Evolutionary conservation across 2,888 invertebrate genomes (phyloP).

Genomic region (Piscicola geometra): DNA sequence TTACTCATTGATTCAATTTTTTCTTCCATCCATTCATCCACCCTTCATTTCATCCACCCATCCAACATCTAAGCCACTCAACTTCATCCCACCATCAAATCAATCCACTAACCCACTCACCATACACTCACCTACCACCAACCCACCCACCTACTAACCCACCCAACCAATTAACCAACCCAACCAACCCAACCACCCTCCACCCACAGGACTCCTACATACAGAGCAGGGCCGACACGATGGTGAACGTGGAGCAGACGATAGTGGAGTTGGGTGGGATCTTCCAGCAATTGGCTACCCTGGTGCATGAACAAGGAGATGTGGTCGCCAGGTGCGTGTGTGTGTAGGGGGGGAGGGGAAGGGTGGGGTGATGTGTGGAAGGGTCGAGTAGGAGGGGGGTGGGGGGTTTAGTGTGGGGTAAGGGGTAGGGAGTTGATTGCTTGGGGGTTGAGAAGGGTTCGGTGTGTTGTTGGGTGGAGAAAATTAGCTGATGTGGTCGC

Average conservation of each 20-base stretch:
- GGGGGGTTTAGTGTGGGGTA: not conserved
- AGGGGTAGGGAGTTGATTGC: not conserved
- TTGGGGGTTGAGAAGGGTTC: not conserved
- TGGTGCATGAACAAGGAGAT: slow-evolving; percentile 98
- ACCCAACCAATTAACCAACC: too few relatives aligned
- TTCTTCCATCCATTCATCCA: not conserved
- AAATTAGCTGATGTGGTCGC: too few relatives aligned
- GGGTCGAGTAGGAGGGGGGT: not conserved
- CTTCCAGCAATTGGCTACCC: slow-evolving; percentile 75
- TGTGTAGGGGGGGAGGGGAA: not conserved
- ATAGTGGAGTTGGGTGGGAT: slow-evolving; percentile 98
- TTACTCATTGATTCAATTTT: not conserved
- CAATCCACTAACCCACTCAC: too few relatives aligned
- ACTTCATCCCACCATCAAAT: not conserved
- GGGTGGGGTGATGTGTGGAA: not conserved
- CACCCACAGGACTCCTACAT: slow-evolving; percentile 71
- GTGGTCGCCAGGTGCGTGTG: slow-evolving; percentile 72
- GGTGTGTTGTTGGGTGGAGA: not conserved
- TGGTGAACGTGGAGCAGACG: slow-evolving; percentile 98
- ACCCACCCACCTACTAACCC: too few relatives aligned
- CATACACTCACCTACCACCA: too few relatives aligned
- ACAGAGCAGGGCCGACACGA: slow-evolving; percentile 87
- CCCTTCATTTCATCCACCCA: too few relatives aligned
- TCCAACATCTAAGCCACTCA: too few relatives aligned
- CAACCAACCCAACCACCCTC: too few relatives aligned